Percentiles rank a stretch among this genome's conserved stretches.
Evolutionary conservation across 1,140 invertebrate genomes (phyloP).

Genomic region (Drosophila orosa): DNA sequence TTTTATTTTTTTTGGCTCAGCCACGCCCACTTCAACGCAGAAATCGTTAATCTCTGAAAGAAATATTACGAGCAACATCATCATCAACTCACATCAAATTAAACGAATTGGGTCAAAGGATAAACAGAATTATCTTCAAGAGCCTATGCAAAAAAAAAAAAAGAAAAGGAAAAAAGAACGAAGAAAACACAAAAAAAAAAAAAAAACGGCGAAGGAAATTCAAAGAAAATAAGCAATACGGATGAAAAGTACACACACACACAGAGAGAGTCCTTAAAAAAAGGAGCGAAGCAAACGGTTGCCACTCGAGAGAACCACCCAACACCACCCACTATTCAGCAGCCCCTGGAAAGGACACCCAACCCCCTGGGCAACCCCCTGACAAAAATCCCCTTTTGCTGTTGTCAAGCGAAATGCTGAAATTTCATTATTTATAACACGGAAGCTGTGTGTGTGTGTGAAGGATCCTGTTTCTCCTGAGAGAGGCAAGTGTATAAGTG

Average conservation of each 20-base stretch:
- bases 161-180: constrained; percentile 12
- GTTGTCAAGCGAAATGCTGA: constrained; percentile 69
- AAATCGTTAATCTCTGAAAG: constrained; percentile 24
- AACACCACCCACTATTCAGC: constrained; percentile 9
- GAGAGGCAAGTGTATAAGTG: constrained; percentile 39
- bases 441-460: constrained; percentile 58
- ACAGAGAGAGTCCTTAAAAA: constrained; percentile 38
- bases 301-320: constrained; percentile 57
- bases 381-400: constrained; percentile 5
- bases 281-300: constrained; percentile 65
- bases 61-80: constrained; percentile 25
- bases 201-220: constrained; percentile 20
- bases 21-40: constrained; percentile 17
- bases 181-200: constrained; percentile 3
- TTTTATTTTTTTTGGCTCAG: neutral
- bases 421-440: constrained; percentile 79
- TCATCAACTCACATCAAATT: constrained; percentile 58
- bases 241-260: constrained; percentile 33
- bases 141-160: constrained; percentile 60
- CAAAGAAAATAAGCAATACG: constrained; percentile 39
- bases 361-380: neutral
- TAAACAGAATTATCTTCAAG: constrained; percentile 80
- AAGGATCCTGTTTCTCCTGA: constrained; percentile 18
- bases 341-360: constrained; percentile 23
- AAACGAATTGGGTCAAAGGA: constrained; percentile 81